These are phyloP conservation scores for Romanogobio albipinnatus DNA, from an alignment of 2,113 vertebrate genomes.

Conservation along the genomic window DNA sequence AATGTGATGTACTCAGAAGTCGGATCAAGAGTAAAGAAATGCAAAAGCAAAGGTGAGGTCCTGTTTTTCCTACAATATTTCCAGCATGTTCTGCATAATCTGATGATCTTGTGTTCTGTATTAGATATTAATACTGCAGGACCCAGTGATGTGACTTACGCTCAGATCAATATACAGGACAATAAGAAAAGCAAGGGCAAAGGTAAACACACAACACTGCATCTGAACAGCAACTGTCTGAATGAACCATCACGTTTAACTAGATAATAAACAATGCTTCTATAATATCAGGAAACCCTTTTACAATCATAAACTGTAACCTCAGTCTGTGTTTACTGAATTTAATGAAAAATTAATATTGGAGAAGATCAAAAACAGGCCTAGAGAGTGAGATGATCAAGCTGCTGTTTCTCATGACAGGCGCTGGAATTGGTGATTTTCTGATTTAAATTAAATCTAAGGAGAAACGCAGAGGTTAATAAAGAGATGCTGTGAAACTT, in stretches of 20 bases:
- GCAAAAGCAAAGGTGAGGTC: conserved; percentile 14
- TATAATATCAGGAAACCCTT: not conserved
- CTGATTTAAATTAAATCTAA: not conserved
- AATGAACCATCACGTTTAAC: not conserved
- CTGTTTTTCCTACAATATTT: not conserved
- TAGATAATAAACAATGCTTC: not conserved
- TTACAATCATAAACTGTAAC: not conserved
- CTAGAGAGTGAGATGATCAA: not conserved
- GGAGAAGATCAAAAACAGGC: not conserved
- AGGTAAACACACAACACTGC: not conserved
- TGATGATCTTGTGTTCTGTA: not conserved
- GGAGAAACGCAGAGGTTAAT: not conserved
- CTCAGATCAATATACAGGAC: conserved; percentile 23
- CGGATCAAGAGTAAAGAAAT: not conserved
- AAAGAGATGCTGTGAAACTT: not conserved
- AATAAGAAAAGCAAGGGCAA: conserved; percentile 6
- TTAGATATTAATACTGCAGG: not conserved
- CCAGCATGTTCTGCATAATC: not conserved
- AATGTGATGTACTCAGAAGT: conserved; percentile 22
- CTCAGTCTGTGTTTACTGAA: not conserved
- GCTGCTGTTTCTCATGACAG: not conserved
- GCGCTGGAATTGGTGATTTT: not conserved
- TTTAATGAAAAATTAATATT: not conserved
- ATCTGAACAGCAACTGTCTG: not conserved
- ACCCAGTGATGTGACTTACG: conserved; percentile 24